A percentile compares a stretch with the other conserved stretches of the same genome.
phyloP scores from a whole-genome alignment of 2,113 vertebrate species.

The Spea bombifrons region DNA sequence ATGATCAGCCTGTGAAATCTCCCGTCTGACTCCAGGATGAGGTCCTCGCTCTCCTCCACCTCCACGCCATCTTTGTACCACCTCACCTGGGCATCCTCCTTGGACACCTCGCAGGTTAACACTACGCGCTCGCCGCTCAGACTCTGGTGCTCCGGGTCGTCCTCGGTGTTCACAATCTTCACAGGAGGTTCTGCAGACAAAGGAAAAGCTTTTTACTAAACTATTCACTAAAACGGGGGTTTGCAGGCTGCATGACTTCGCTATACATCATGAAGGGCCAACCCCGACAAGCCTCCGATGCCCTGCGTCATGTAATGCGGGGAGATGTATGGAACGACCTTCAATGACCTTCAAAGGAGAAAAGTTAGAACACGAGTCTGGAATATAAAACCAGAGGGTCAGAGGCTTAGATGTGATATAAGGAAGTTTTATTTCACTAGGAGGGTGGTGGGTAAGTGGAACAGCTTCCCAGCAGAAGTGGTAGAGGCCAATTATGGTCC shows the following conservation, averaged over 20 bases:
- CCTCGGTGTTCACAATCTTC: constrained; percentile 73
- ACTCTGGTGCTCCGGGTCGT: constrained; percentile 70
- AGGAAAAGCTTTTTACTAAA: background rate
- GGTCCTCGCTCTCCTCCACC: constrained; percentile 68
- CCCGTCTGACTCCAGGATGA: constrained; percentile 78
- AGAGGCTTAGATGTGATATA: no score
- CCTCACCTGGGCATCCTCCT: constrained; percentile 60
- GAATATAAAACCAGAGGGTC: no score
- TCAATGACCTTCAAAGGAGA: no score
- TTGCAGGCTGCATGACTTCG: background rate
- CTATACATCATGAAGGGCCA: no score
- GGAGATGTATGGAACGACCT: no score
- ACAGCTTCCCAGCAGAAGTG: no score
- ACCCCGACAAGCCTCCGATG: no score
- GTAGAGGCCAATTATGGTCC: no score
- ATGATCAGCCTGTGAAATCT: constrained; percentile 75
- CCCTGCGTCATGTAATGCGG: no score
- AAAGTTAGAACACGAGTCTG: no score
- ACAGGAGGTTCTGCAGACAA: constrained; percentile 73
- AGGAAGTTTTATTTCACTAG: no score
- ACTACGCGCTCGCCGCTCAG: constrained; percentile 74
- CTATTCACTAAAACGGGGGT: background rate
- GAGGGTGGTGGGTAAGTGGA: no score
- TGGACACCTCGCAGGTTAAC: constrained; percentile 84
- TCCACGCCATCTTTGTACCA: constrained; percentile 89